Evolutionary conservation across 2,888 invertebrate genomes (phyloP).

Genomic region (Cryptocephalus primarius): DNA sequence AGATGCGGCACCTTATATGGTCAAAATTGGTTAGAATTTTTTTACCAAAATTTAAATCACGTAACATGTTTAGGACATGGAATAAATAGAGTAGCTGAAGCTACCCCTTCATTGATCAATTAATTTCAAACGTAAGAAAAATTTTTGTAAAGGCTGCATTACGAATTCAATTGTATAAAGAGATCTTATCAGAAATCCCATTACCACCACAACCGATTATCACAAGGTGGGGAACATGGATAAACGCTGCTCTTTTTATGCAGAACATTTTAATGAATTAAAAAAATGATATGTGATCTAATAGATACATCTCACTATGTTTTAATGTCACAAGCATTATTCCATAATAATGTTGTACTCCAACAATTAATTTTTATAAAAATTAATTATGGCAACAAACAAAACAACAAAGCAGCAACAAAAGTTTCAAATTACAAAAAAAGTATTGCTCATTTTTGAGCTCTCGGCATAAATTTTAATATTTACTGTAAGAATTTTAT

Average conservation of each 20-base stretch:
- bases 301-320: no score
- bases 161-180: conserved; percentile 8
- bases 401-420: no score
- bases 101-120: conserved; percentile 14
- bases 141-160: conserved; percentile 3
- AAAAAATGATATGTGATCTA: background rate
- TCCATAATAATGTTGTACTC: no score
- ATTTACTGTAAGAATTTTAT: no score
- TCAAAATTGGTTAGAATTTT: conserved; percentile 17
- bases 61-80: conserved; percentile 23
- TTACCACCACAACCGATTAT: conserved; percentile 15
- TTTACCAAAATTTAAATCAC: conserved; percentile 20
- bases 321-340: no score
- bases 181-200: conserved; percentile 4
- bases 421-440: no score
- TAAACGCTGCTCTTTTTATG: conserved; percentile 5
- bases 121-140: conserved; percentile 18
- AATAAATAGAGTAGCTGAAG: conserved; percentile 19
- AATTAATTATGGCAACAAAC: no score
- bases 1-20: conserved; percentile 18
- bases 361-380: no score
- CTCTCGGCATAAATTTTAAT: no score
- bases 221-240: conserved; percentile 17
- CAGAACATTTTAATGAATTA: conserved; percentile 3
- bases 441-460: no score